Conservation (phyloP, 2,888 invertebrate species). For the Hydrotaea diabolus region DNA sequence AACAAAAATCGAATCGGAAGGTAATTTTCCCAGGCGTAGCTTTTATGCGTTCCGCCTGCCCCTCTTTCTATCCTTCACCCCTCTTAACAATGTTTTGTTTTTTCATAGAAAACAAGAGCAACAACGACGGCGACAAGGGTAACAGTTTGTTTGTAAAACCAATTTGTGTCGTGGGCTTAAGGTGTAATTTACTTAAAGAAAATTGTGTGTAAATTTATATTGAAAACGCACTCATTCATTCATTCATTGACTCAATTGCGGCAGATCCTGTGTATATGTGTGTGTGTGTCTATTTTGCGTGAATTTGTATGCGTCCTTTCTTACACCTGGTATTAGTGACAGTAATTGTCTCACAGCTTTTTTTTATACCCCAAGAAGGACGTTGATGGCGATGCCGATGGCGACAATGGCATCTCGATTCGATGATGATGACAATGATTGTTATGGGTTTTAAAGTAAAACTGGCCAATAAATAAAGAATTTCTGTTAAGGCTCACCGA, state of each 20-base stretch:
- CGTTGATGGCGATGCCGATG: constrained; percentile 13
- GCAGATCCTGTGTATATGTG: neutral
- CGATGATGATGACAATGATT: constrained; percentile 58
- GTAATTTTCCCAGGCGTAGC: constrained; percentile 20
- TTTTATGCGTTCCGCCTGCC: neutral
- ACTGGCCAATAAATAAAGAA: constrained; percentile 19
- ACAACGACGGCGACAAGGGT: neutral
- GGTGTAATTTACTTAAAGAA: constrained; percentile 60
- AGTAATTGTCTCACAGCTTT: constrained; percentile 54
- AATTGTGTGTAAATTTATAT: constrained; percentile 61
- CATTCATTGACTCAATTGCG: constrained; percentile 27
- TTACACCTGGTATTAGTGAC: constrained; percentile 61
- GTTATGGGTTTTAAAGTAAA: constrained; percentile 42
- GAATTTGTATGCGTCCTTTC: constrained; percentile 18
- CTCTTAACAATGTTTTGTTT: neutral
- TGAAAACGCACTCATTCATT: constrained; percentile 45
- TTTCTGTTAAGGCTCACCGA: constrained; percentile 13
- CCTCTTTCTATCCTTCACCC: no score
- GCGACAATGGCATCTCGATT: no score
- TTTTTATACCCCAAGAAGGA: constrained; percentile 28
- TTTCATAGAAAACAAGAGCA: neutral
- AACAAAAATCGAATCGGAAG: neutral
- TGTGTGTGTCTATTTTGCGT: neutral
- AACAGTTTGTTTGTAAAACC: constrained; percentile 54
- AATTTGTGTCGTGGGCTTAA: constrained; percentile 65